phyloP scores from a whole-genome alignment of 2,113 vertebrate species.

The Isichthys henryi region DNA sequence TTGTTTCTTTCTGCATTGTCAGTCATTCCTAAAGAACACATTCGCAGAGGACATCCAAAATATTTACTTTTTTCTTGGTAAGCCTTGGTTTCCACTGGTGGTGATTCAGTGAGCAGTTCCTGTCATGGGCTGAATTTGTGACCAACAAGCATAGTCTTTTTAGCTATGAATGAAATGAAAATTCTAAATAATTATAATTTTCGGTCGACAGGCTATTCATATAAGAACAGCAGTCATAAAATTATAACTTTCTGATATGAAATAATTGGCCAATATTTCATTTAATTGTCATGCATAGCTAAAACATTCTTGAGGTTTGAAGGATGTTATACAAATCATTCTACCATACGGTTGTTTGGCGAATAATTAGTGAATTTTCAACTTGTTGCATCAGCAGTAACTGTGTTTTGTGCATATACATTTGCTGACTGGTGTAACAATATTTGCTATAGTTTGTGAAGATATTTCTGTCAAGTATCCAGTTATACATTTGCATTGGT shows the following conservation, averaged over 20 bases:
- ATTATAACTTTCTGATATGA: not conserved
- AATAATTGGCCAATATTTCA: not conserved
- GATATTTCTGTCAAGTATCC: not conserved
- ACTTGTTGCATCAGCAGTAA: not conserved
- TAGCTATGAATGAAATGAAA: not conserved
- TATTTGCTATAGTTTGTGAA: not conserved
- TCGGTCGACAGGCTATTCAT: not conserved
- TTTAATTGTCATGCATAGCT: not conserved
- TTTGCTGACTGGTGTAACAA: not conserved
- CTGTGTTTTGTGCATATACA: not conserved
- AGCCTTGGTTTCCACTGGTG: not conserved
- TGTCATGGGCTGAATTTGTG: not conserved
- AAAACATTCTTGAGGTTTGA: not conserved
- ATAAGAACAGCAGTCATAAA: not conserved
- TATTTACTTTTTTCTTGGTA: not conserved
- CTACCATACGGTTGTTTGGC: not conserved
- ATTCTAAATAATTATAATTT: not conserved
- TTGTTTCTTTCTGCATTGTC: not conserved
- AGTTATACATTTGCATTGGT: not conserved
- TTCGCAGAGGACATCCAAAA: not conserved
- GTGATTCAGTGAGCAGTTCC: not conserved
- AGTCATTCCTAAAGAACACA: not conserved
- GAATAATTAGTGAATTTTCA: not conserved
- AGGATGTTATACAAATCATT: not conserved
- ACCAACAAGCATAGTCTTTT: not conserved